A percentile compares a stretch with the other conserved stretches of the same genome.
Evolutionary conservation across 1,140 invertebrate genomes (phyloP).

Genomic region (Heliconius congener): DNA sequence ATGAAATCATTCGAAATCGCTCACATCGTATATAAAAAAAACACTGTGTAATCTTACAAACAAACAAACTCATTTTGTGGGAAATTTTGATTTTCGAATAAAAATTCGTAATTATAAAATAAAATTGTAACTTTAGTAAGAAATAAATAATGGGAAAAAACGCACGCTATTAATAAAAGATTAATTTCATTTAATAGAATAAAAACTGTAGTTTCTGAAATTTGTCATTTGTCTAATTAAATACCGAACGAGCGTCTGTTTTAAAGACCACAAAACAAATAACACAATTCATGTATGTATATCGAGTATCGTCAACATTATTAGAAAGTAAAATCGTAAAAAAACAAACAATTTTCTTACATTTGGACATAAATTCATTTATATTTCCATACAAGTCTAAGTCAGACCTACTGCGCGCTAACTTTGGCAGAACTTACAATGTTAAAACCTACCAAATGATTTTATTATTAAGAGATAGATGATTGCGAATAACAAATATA

Average conservation of each 20-base stretch:
- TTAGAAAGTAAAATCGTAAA: slow-evolving; percentile 30
- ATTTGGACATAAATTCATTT: slow-evolving; percentile 62
- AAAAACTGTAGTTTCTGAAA: background rate
- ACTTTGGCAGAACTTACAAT: slow-evolving; percentile 38
- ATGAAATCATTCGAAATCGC: slow-evolving; percentile 7
- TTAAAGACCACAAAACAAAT: slow-evolving; percentile 53
- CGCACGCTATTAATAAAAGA: background rate
- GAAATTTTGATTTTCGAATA: slow-evolving; percentile 13
- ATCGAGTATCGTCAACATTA: slow-evolving; percentile 61
- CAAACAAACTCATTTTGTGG: slow-evolving; percentile 36
- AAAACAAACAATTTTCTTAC: background rate
- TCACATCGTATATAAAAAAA: slow-evolving; percentile 32
- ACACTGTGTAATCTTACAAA: slow-evolving; percentile 49
- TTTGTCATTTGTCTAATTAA: background rate
- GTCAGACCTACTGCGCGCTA: slow-evolving; percentile 48
- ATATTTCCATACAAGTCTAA: slow-evolving; percentile 56
- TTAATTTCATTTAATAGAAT: background rate
- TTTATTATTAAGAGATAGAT: background rate
- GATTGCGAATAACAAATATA: slow-evolving; percentile 44
- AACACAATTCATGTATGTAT: slow-evolving; percentile 75
- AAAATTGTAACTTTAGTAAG: background rate
- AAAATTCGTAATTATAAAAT: background rate
- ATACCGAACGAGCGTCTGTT: slow-evolving; percentile 39
- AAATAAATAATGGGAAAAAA: background rate
- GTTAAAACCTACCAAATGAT: slow-evolving; percentile 1